phyloP scores from a whole-genome alignment of 1,140 invertebrate genomes.

The Drosophila ercepeae region DNA sequence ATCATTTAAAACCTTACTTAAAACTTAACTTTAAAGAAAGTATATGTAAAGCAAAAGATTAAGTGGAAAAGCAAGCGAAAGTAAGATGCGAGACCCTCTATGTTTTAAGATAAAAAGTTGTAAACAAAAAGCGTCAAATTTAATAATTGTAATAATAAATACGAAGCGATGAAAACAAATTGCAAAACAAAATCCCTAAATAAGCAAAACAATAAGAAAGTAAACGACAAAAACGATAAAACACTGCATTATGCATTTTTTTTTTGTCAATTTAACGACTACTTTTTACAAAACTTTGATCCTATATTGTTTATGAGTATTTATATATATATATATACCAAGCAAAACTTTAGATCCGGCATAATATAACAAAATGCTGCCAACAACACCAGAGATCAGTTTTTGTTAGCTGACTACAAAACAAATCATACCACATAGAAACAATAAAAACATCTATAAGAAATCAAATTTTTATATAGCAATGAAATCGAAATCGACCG shows the following conservation, averaged over 20 bases:
- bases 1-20: conserved; percentile 77
- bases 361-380: conserved; percentile 57
- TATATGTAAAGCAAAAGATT: conserved; percentile 59
- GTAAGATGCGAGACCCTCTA: conserved; percentile 61
- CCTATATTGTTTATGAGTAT: conserved; percentile 71
- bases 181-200: conserved; percentile 43
- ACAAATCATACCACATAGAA: conserved; percentile 29
- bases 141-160: conserved; percentile 59
- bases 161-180: conserved; percentile 46
- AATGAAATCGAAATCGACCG: conserved; percentile 16
- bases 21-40: conserved; percentile 76
- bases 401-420: conserved; percentile 14
- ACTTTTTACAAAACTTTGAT: conserved; percentile 52
- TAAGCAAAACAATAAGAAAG: conserved; percentile 56
- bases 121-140: conserved; percentile 73
- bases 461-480: conserved; percentile 27
- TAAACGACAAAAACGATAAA: conserved; percentile 19
- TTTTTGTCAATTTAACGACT: conserved; percentile 56
- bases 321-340: conserved; percentile 60
- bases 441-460: conserved; percentile 40
- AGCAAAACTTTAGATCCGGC: conserved; percentile 43
- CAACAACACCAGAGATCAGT: conserved; percentile 27
- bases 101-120: conserved; percentile 74
- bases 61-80: conserved; percentile 49
- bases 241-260: conserved; percentile 33